phyloP scores from a whole-genome alignment of 2,113 vertebrate species.

The Solea solea region DNA sequence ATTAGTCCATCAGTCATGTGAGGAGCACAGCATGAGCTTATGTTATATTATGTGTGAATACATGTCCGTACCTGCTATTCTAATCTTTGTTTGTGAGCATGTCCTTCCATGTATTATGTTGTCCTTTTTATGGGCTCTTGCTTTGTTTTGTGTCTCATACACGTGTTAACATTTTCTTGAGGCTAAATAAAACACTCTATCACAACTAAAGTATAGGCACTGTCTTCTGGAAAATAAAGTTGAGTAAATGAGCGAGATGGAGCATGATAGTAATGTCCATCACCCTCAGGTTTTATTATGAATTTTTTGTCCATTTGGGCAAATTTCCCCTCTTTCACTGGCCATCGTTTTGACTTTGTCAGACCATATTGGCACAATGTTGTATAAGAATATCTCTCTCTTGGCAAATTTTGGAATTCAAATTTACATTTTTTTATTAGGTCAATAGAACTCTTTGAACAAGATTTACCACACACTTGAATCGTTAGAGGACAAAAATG shows the following conservation, averaged over 20 bases:
- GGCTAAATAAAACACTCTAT: conserved; percentile 40
- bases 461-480: no score
- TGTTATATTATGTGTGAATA: conserved; percentile 16
- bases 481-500: no score
- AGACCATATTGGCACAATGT: no score
- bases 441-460: no score
- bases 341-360: no score
- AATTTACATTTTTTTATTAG: no score
- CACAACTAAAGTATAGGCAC: conserved; percentile 13
- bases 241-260: background rate
- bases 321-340: no score
- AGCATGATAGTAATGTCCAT: background rate
- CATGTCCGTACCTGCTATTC: conserved; percentile 7
- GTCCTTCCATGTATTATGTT: background rate
- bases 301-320: no score
- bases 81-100: background rate
- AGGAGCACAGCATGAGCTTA: conserved; percentile 30
- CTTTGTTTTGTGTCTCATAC: background rate
- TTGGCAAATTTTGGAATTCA: no score
- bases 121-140: background rate
- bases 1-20: conserved; percentile 53
- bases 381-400: no score
- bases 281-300: no score
- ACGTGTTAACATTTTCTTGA: conserved; percentile 16
- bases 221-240: conserved; percentile 4